phyloP scores from a whole-genome alignment of 2,113 vertebrate genomes.

The Promerops cafer region DNA sequence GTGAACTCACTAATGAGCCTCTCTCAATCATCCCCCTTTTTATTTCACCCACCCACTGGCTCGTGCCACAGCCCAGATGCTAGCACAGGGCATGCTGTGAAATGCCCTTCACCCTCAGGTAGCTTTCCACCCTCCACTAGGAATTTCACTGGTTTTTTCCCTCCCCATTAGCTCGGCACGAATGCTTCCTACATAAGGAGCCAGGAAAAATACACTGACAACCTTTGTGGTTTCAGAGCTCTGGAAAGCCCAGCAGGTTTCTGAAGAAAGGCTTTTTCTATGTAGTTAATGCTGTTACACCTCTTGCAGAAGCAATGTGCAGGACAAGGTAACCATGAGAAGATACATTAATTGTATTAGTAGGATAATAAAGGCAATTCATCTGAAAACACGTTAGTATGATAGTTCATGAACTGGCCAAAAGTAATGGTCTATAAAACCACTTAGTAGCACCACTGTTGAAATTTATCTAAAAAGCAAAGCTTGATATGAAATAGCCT shows the following conservation, averaged over 20 bases:
- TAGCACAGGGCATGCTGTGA: not conserved
- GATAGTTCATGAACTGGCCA: not conserved
- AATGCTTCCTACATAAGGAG: not conserved
- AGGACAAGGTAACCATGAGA: not conserved
- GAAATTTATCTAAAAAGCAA: not conserved
- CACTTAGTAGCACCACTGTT: not conserved
- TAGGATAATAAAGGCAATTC: constrained; percentile 5
- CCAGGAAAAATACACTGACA: not conserved
- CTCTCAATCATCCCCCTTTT: not conserved
- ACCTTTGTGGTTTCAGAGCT: not conserved
- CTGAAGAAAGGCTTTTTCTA: not conserved
- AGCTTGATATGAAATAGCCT: not conserved
- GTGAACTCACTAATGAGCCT: not conserved
- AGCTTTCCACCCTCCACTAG: not conserved
- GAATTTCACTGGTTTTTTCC: not conserved
- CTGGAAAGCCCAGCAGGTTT: not conserved
- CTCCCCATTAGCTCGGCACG: accelerated
- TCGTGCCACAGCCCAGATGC: accelerated
- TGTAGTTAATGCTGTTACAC: not conserved
- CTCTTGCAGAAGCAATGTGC: not conserved
- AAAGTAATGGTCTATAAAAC: constrained; percentile 36
- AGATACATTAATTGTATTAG: constrained; percentile 10
- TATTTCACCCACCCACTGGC: not conserved
- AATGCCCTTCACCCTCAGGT: not conserved
- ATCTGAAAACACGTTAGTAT: not conserved